Evolutionary conservation across 2,888 invertebrate genomes (phyloP).

Genomic region (Acrocyrtus sp.): DNA sequence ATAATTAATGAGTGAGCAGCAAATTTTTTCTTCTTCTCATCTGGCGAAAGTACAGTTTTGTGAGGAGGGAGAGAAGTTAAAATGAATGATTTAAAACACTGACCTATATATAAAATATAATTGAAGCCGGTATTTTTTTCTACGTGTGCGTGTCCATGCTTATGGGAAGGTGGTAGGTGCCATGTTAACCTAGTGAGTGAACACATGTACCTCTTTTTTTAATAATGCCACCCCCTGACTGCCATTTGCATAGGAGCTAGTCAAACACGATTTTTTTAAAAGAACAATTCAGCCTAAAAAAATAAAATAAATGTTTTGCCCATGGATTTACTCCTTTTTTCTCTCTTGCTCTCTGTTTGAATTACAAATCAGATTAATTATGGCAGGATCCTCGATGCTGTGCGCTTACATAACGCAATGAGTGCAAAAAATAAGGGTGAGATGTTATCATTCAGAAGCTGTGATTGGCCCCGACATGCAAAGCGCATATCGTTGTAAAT

Average conservation of each 20-base stretch:
- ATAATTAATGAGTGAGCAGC: no score
- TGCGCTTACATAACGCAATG: not conserved
- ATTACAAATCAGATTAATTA: not conserved
- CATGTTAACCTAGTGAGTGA: not conserved
- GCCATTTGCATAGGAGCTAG: constrained; percentile 16
- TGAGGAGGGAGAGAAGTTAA: no score
- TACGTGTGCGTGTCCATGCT: not conserved
- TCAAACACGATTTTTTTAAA: constrained; percentile 31
- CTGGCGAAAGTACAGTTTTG: no score
- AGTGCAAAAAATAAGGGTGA: no score
- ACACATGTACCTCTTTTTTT: not conserved
- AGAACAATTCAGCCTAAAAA: no score
- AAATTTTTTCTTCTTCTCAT: no score
- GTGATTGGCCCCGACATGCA: no score
- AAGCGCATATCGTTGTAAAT: no score
- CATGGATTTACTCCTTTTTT: not conserved
- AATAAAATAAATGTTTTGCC: no score
- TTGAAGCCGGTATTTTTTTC: not conserved
- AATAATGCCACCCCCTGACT: not conserved
- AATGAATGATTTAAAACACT: not conserved
- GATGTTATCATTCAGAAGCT: no score
- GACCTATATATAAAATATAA: not conserved
- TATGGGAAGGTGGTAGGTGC: not conserved
- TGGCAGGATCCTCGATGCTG: not conserved
- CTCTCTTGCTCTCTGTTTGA: not conserved